A percentile compares a stretch with the other conserved stretches of the same genome.
Evolutionary conservation across 2,888 invertebrate genomes (phyloP).

Genomic region (Metallyticus violacea): DNA sequence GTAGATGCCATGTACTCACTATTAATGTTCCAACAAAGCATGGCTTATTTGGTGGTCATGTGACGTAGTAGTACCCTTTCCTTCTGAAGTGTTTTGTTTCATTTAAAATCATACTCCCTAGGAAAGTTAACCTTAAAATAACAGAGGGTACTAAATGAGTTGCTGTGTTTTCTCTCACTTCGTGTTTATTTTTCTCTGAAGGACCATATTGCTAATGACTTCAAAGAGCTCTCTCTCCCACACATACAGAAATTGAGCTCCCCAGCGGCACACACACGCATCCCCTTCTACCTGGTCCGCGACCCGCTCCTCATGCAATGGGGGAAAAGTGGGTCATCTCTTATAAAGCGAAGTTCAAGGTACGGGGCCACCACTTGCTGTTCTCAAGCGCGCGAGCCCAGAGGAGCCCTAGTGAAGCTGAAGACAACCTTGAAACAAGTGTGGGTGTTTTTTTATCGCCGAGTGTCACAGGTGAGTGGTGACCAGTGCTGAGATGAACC

Average conservation of each 20-base stretch:
- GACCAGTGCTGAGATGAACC: neutral
- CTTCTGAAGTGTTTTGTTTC: neutral
- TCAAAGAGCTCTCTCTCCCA: neutral
- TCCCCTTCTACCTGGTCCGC: neutral
- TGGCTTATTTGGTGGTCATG: neutral
- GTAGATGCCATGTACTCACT: neutral
- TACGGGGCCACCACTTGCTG: slow-evolving; percentile 44
- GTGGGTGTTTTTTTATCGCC: neutral
- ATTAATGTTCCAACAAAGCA: neutral
- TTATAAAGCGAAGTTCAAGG: slow-evolving; percentile 82
- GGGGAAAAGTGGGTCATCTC: slow-evolving; percentile 70
- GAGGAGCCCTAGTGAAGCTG: neutral
- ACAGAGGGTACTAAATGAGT: neutral
- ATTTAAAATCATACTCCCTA: neutral
- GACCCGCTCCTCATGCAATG: neutral
- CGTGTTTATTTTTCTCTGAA: neutral
- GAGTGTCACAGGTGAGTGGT: neutral
- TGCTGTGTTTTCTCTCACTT: neutral
- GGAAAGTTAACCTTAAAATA: neutral
- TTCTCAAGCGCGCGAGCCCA: neutral
- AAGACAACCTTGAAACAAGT: neutral
- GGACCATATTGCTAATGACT: neutral
- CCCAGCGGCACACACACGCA: neutral
- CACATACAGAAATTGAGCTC: neutral
- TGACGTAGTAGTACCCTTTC: neutral